Base-by-base conservation (phyloP, 2,113 vertebrate genomes). In the Gyps fulvus region DNA sequence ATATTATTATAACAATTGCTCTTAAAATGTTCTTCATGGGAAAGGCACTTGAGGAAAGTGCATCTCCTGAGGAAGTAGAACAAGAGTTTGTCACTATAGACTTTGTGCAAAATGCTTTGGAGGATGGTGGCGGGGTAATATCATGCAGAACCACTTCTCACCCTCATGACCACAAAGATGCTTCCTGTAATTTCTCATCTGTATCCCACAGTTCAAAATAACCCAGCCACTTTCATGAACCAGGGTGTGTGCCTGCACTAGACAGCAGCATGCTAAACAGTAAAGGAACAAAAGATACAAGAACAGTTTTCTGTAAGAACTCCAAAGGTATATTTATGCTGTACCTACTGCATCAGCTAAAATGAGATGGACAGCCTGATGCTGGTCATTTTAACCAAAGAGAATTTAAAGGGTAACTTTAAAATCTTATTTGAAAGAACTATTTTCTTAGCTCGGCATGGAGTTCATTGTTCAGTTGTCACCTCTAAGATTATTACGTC, bases 391-490 rank as follows among this genome's bases (percentile, higher is more conserved):
- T 90, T 65, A 91, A 67, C 18, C 22, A 84, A 92, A 40, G 6
- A 32, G 16, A 29, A 3, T 77, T 87, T 52, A 90, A 95, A 83
- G 38, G 10, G 6, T 52, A 72, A 54, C 13, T 38, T 81, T 87
- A 84, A 93, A 93, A 69, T 55, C 47, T 74, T 74, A 57, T 26
- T 40, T 62, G 42, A 92, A 91, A 91, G 19, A 78, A 89, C 82
- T 4, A 11, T 83, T 94, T 94, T 86, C 61, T 93, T 36, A 38
- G 27, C 29, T 82, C 16, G 26, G 43, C 21, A 12, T 74, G 55
- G 16, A 95, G 79, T 91, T 22, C 42, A 42, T 49, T 78, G 34
- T 89, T 91, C 42, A 57, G 7, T 25, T 90, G 22, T 95, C 73
- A 82, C 22, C 52, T 87, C n/a, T 91, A 43, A 93, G 72, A 78